Base-by-base conservation (phyloP, 2,888 invertebrate species). In the Xestia ashworthii region DNA sequence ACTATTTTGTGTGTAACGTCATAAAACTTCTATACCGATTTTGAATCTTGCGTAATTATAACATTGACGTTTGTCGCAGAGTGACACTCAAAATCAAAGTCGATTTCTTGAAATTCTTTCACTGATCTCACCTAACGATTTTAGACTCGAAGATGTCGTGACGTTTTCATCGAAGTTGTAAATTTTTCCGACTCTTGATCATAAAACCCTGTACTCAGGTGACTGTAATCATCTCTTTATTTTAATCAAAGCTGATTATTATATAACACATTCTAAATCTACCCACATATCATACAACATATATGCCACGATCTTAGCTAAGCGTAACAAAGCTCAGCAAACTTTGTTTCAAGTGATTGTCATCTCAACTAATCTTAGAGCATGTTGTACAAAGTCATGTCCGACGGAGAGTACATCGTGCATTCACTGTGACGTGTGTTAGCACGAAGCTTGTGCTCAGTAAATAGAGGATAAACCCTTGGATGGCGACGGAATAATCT, bases 331-430 rank as follows among this genome's bases (percentile, higher is more conserved):
- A 82, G 82, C 82, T 48, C 19, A 68, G 44, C 76, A 71, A 70
- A 82, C 66, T 64, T 50, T 66, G 38, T 66, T 48, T 32, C 66
- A 74, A 50, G 60, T 38, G 80, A 74, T 84, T 71, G 84, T 80
- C 84, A 84, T 84, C 67, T 71, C 65, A 74, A 50, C 60, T 80
- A 67, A 82, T 71, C 69, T 80, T 44, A 73, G 48, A 60, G 69
- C 53, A 73, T 74, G 66, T 78, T 46, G 44, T 67, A 44, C 80
- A 83, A 70, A 62, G 66, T 58, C 74, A 48, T 71, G 55, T 80
- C 44, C 70, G 46, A n/a, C 67, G 48, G 11, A 62, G 64, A 50
- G 69, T 25, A 71, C 66, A 80, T 67, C 70, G 80, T 71, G 70
- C 50, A 80, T 80, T 67, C 60, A 67, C 44, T 53, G 70, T 84